Base-by-base conservation (phyloP, 2,888 invertebrate species). In the Cotesia congregata region DNA sequence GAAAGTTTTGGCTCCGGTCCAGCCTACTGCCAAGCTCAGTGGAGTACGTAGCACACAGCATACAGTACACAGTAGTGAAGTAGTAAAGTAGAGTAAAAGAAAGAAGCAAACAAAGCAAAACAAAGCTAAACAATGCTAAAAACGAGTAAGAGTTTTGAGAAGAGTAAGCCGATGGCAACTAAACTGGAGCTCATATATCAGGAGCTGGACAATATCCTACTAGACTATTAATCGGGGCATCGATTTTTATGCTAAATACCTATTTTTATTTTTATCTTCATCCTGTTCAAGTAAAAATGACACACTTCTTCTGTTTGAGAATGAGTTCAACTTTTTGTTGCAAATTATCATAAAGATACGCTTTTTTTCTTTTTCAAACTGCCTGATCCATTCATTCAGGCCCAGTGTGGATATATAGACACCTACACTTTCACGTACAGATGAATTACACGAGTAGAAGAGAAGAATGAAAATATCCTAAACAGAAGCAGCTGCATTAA, bases 1-100 rank as follows among this genome's bases (percentile, higher is more conserved):
- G 76, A 61, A 67, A 72, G 81, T 81, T 83, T 84, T 87, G 86
- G 86, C 86, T 79, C 50, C 20, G 72, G 80, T 86, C 86, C 86
- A 86, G 85, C 72, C 41, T 76, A 74, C 70, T 75, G 67, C 71
- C 65, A 50, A 72, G 68, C 68, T 40, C 68, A 60, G 72, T 77
- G 50, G 69, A 75, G 67, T 68, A 68, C 67, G 70, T 38, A 72
- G 67, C 61, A 65, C 68, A 67, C 30, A 30, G 30, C 30, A 30
- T 30, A 30, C 30, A 30, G 30, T 30, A 30, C 30, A 30, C 30
- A 30, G 30, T 30, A 30, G 30, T 30, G 30, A 30, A 30, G 70
- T 61, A 72, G 50, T 50, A 50, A 50, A 50, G 50, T 50, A 75
- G 73, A 74, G 72, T 50, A 50, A 1, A 50, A 74, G 9, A 39